Percentiles rank a stretch among this genome's conserved stretches.
phyloP scores from a whole-genome alignment of 2,888 invertebrate species.

The Drosophila multiciliata region DNA sequence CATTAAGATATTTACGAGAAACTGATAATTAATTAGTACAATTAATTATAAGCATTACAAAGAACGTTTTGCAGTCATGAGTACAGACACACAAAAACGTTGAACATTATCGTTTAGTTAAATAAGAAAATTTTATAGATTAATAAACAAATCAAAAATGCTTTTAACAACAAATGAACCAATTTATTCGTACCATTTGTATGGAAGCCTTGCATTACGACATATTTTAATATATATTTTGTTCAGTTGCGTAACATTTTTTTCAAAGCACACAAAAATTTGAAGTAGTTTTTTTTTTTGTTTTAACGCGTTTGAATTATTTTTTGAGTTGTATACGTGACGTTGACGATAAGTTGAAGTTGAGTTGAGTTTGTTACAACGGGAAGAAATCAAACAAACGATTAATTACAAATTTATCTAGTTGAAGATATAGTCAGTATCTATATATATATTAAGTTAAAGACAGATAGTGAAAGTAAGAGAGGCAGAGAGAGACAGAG shows the following conservation, averaged over 20 bases:
- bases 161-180: conserved; percentile 67
- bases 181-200: conserved; percentile 85
- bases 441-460: conserved; percentile 51
- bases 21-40: conserved; percentile 40
- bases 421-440: conserved; percentile 50
- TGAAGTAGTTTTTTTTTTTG: conserved; percentile 46
- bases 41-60: conserved; percentile 47
- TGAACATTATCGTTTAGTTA: conserved; percentile 52
- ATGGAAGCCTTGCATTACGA: conserved; percentile 81
- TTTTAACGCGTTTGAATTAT: conserved; percentile 23
- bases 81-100: conserved; percentile 62
- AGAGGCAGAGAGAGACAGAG: conserved; percentile 7
- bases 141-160: conserved; percentile 39
- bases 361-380: conserved; percentile 69
- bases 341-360: conserved; percentile 72
- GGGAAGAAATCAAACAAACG: conserved; percentile 78
- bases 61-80: conserved; percentile 50
- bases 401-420: conserved; percentile 76
- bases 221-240: conserved; percentile 48
- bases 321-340: conserved; percentile 47
- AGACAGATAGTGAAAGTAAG: conserved; percentile 25
- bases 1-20: conserved; percentile 54
- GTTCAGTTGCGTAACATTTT: conserved; percentile 40
- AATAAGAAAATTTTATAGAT: conserved; percentile 38
- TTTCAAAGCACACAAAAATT: conserved; percentile 61